Base-by-base conservation (phyloP, 2,888 invertebrate species). In the Cosmia pyralina region DNA sequence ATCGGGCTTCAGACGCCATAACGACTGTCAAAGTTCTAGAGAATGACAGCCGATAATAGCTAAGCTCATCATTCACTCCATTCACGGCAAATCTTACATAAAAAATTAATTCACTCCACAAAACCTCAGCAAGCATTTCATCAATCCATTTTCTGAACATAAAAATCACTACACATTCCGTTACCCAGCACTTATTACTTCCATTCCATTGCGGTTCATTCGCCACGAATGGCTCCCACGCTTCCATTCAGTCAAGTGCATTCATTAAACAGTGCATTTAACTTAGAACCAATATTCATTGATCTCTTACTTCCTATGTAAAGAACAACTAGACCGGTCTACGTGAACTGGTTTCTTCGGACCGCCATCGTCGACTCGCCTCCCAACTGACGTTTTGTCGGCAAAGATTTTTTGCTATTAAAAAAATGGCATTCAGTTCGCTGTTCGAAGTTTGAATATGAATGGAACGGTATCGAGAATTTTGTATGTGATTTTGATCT, bases 221-320 rank as follows among this genome's bases (percentile, higher is more conserved):
- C 84, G 83, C 77, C 85, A 77, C 75, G 70, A 89, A 88, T 75
- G 60, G 84, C 81, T 88, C 89, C 86, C 89, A 89, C 88, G 85
- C 84, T 73, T 72, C 87, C 79, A 89, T 90, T 87, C 89, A 89
- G 73, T 83, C 83, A 84, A 88, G 84, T 90, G 90, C 90, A 90
- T 86, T 88, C 86, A 88, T 87, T 85, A 84, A 78, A 66, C 62
- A 60, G 70, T 85, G 85, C 73, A 82, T 84, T 85, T 76, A 83
- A 79, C 72, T n/a, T 55, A 7, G 0, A 38, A 64, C 89, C 83
- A 87, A 64, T 71, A 62, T 72, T 79, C 68, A 73, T 75, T 70
- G 79, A 81, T 52, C 76, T 50, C 0, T 64, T 57, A 48, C 46
- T 48, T 53, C 46, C 8, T n/a, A 13, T 22, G 38, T 50, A 8